Evolutionary conservation across 2,888 invertebrate genomes (phyloP), one percentile per base, ranked within the genome.

Genomic region (Agrilus cyanescens): DNA sequence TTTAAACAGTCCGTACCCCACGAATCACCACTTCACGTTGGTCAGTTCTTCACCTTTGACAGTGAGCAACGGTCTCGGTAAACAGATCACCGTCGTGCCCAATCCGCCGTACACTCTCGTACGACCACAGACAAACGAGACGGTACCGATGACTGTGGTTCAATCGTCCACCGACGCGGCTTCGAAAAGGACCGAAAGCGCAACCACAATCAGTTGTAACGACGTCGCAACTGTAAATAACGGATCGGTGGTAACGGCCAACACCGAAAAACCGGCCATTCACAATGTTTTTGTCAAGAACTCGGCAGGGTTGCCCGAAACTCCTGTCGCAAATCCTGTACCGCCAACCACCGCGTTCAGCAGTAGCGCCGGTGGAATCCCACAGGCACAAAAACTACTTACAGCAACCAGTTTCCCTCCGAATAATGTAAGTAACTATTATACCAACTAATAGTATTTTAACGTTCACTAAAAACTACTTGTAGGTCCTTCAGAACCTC

Each of bases 261-360:
- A 59, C 14, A 52, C 59, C 31, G 60, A 61, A 46, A 61, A 56
- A 41, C 45, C 59, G 37, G 58, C 57, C 14, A 50, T 52, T 29
- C 66, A 66, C 46, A 67, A 66, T 56, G 67, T 67, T 46, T 66
- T 67, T 52, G 64, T 66, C 37, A 67, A 67, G 47, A 66, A 66
- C 45, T 58, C 61, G 16, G 57, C 60, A 32, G 37, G 49, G 12
- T 45, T 53, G 6, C 46, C 49, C 2, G 49, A 50, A 55, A 32
- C 43, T 8, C 10, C 25, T 4, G 25, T 6, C 10, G 10, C 25
- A 25, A 25, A 25, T 47, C 45, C 54, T 2, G 46, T 50, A 15
- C 35, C 31, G 29, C 18, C 20, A n/a, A n/a, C n/a, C 14, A 18
- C 33, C 4, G 37, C 31, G 13, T 44, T 41, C 4, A 48, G 52